Base-by-base conservation (phyloP, 2,113 vertebrate species). In the Microcebus jonahi region DNA sequence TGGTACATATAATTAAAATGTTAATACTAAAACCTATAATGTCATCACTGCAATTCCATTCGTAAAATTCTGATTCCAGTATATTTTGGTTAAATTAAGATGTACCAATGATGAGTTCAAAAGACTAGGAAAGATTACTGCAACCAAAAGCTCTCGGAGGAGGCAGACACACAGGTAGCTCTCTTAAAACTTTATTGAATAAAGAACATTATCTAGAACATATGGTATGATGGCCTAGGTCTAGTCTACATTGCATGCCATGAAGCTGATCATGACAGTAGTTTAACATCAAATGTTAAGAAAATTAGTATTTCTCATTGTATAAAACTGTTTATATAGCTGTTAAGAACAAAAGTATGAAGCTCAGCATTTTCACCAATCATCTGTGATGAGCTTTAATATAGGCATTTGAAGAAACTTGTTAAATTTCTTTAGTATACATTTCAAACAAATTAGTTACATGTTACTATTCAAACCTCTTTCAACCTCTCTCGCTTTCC, bases 401-500 rank as follows among this genome's bases (percentile, higher is more conserved):
- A 95, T 70, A 97, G 70, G 90, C 73, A 68, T 88, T 97, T 98
- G 97, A 98, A 98, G 97, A 97, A 98, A 98, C 98, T 87, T 95
- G 86, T 96, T 98, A 98, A 92, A 98, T 98, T 98, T 98, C 98
- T 97, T 97, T 98, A 98, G 94, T 87, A 97, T 96, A 94, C 98
- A 97, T 99, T 98, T 98, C 98, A 98, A 99, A 99, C 99, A 99
- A 99, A 99, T 99, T 99, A 99, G 98, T 98, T 98, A 99, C 98
- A 99, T 97, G 97, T 98, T 98, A 98, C 98, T 98, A 98, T 97
- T 98, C 98, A 92, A 99, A 98, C 97, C 98, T 98, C 98, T 98
- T 99, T 98, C 98, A 98, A 98, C 97, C 98, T 99, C 98, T 98
- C 98, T 98, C 98, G 98, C 98, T 99, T 98, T 98, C 98, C 98